A percentile compares a stretch with the other conserved stretches of the same genome.
Conservation (phyloP, 2,113 vertebrate genomes). For the Corvus moneduloides region DNA sequence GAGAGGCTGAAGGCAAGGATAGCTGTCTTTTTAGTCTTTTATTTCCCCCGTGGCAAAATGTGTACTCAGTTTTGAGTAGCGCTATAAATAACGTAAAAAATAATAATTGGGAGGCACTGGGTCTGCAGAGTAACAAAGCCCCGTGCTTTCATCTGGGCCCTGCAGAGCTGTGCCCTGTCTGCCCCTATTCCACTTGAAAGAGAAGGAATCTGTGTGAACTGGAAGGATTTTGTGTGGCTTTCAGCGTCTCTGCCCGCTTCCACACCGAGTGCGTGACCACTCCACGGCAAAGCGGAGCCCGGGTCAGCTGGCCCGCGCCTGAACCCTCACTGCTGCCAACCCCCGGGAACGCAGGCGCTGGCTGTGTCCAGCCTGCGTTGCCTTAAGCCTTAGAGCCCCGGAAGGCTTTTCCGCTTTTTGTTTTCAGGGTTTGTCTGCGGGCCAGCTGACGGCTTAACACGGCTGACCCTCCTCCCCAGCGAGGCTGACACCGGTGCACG, state of each 20-base stretch:
- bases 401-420: background rate
- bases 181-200: background rate
- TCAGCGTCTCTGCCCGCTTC: background rate
- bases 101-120: background rate
- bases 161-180: background rate
- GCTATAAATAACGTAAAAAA: conserved; percentile 5
- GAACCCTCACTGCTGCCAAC: background rate
- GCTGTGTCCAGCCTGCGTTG: background rate
- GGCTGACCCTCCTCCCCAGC: background rate
- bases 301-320: background rate
- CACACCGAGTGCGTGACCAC: fast-evolving
- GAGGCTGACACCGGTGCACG: background rate
- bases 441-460: background rate
- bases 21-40: background rate
- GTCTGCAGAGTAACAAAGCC: background rate
- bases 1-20: background rate
- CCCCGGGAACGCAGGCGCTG: background rate
- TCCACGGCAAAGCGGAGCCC: background rate
- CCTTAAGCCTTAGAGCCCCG: background rate
- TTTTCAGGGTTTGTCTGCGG: background rate
- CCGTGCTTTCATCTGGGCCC: background rate
- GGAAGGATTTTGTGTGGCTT: background rate
- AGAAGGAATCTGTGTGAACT: background rate
- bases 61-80: conserved; percentile 17
- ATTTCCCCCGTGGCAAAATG: conserved; percentile 20